Evolutionary conservation across 2,888 invertebrate species (phyloP).

Genomic region (Pristionchus maxplancki): DNA sequence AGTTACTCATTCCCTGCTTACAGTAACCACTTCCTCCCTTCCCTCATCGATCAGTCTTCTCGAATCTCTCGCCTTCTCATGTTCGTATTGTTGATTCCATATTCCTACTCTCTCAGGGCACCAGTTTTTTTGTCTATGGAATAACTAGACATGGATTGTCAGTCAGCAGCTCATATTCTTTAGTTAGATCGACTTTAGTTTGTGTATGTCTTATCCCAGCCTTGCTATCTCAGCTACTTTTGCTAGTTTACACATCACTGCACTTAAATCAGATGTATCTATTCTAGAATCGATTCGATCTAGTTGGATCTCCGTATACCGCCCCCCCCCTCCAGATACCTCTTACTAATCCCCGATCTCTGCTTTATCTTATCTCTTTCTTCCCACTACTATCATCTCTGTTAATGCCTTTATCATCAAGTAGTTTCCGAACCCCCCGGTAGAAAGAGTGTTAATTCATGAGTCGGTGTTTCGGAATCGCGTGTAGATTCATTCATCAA

Average conservation of each 20-base stretch:
- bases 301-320: conserved; percentile 6
- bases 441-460: not conserved
- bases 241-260: conserved; percentile 25
- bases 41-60: not conserved
- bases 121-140: not conserved
- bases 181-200: not conserved
- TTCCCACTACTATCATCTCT: not conserved
- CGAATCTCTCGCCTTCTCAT: conserved; percentile 6
- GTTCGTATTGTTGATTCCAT: conserved; percentile 16
- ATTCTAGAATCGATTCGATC: not conserved
- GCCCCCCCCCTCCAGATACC: not conserved
- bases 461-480: conserved; percentile 16
- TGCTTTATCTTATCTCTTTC: conserved; percentile 8
- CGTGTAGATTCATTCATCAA: not conserved
- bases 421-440: not conserved
- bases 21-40: not conserved
- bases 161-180: not conserved
- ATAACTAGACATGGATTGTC: not conserved
- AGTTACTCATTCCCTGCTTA: conserved; percentile 18
- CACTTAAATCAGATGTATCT: not conserved
- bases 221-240: not conserved
- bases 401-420: conserved; percentile 21
- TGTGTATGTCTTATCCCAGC: not conserved
- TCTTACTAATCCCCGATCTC: conserved; percentile 39
- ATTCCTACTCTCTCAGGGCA: not conserved